Evolutionary conservation across 2,797 vertebrate genomes (phyloP).

Genomic region (Tenualosa ilisha): DNA sequence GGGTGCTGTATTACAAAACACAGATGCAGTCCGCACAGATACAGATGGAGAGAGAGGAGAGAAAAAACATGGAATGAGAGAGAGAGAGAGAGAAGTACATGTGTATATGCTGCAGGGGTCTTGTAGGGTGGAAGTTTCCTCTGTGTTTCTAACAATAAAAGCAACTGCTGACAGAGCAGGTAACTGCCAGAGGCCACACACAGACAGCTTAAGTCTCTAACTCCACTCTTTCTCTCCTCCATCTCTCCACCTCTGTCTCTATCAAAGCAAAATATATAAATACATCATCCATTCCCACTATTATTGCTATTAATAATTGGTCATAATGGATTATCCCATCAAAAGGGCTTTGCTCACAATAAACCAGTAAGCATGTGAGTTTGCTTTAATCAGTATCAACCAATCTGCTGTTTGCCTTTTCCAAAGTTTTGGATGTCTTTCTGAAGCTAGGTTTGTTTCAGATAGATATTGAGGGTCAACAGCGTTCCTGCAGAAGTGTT

Average conservation of each 20-base stretch:
- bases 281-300: too few species aligned
- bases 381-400: too few species aligned
- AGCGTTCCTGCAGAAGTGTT: too few species aligned
- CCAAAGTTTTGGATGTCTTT: too few species aligned
- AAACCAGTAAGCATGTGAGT: too few species aligned
- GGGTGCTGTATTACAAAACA: background rate
- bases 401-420: too few species aligned
- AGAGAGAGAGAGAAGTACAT: background rate
- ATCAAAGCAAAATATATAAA: too few species aligned
- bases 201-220: background rate
- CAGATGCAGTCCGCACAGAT: background rate
- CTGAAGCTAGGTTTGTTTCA: too few species aligned
- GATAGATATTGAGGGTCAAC: too few species aligned
- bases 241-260: background rate
- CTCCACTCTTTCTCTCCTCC: background rate
- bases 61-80: background rate
- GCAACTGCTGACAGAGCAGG: constrained; percentile 12
- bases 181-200: background rate
- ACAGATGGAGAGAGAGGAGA: background rate
- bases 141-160: constrained; percentile 18
- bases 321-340: too few species aligned
- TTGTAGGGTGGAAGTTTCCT: background rate
- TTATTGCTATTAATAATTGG: too few species aligned
- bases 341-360: too few species aligned
- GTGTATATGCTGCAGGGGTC: background rate